Conservation (phyloP, 92 coral and sea anemone genomes). For the Meandrina meandrites region DNA sequence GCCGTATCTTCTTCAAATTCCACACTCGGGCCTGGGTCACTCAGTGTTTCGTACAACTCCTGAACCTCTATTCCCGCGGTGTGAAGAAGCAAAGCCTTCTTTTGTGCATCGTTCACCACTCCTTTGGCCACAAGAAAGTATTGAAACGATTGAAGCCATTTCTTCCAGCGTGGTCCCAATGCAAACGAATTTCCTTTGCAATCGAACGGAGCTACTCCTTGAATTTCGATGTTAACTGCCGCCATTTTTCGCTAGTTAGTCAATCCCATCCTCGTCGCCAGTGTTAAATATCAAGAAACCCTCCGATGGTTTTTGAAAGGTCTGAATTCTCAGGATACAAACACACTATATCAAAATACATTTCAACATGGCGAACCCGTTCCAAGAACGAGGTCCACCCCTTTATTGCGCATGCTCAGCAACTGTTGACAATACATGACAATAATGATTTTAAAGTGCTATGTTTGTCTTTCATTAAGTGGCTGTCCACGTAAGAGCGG, state of each 20-base stretch:
- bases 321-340: neutral
- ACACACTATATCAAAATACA: neutral
- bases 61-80: slow-evolving; percentile 17
- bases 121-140: slow-evolving; percentile 16
- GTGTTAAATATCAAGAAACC: slow-evolving; percentile 17
- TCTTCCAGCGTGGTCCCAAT: slow-evolving; percentile 25
- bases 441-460: too few species aligned
- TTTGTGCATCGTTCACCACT: too few species aligned
- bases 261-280: slow-evolving; percentile 33
- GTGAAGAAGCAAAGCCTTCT: too few species aligned
- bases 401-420: neutral
- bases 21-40: slow-evolving; percentile 37
- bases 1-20: slow-evolving; percentile 34
- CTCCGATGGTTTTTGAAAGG: neutral
- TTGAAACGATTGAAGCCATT: slow-evolving; percentile 33
- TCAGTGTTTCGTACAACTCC: slow-evolving; percentile 40
- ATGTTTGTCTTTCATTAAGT: too few species aligned
- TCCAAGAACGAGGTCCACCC: too few species aligned
- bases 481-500: too few species aligned
- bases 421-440: slow-evolving; percentile 16
- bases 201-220: slow-evolving; percentile 32
- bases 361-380: too few species aligned
- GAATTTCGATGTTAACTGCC: slow-evolving; percentile 33
- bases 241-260: slow-evolving; percentile 20
- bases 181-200: slow-evolving; percentile 31